Evolutionary conservation across 2,797 vertebrate genomes (phyloP), one percentile per base, ranked within the genome.

Genomic region (Sebastes oblongus): DNA sequence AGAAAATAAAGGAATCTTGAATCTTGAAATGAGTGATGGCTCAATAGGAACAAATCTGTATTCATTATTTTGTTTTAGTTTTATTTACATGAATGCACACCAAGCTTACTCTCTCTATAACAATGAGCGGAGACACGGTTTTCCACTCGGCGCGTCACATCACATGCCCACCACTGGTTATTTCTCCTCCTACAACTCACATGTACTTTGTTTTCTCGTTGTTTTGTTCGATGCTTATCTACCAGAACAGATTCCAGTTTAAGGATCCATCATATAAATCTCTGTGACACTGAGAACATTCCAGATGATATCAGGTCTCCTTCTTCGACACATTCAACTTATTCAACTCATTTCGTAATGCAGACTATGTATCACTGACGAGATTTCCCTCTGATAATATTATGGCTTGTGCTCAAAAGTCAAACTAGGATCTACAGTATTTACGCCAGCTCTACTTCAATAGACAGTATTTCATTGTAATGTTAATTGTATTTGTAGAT

Each of bases 251-350:
- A 92, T 92, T 92, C 83, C 72, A 77, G 64, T 72, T 68, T 29
- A 39, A 86, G 61, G 16, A 76, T 75, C 66, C 22, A 69, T 89
- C 77, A 83, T 68, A 29, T 78, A 61, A 56, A 42, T 67, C 62
- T 81, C 52, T 66, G 14, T 66, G 32, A 77, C 75, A 87, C 66
- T 42, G 34, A 72, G 90, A 83, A 93, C 91, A 94, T 95, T 94
- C 92, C 91, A 92, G 91, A 88, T 92, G 7, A 59, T 89, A 94
- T 94, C 92, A 62, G 46, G 14, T 29, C 83, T 61, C 75, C 62
- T 29, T 60, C 55, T 66, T 68, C 13, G 25, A 24, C 18, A 30
- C 22, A 29, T 46, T 74, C 46, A 34, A 20, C 50, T 59, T 61
- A 6, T 27, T 46, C 58, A 74, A n/a, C 34, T 60, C 0, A 1